Percentiles rank a stretch among this genome's conserved stretches.
Evolutionary conservation across 1,140 invertebrate genomes (phyloP).

Genomic region (Paramacrobiotus metropolitanus): DNA sequence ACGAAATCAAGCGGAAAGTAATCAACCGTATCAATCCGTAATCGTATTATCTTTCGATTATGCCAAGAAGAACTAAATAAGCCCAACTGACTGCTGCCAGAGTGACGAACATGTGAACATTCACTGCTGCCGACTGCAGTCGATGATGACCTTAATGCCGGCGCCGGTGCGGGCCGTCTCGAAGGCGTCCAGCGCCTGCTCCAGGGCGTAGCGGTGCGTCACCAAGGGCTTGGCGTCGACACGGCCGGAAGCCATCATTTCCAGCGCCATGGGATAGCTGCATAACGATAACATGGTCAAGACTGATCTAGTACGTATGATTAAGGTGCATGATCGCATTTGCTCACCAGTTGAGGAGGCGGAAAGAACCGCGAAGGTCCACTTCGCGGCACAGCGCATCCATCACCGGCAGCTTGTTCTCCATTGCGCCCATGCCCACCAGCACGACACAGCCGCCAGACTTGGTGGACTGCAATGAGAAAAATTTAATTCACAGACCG

Average conservation of each 20-base stretch:
- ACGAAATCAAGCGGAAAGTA: no score
- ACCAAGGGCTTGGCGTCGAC: constrained; percentile 65
- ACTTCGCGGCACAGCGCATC: constrained; percentile 56
- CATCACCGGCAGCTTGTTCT: constrained; percentile 39
- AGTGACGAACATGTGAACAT: no score
- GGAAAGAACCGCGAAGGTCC: constrained; percentile 67
- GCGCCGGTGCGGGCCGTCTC: constrained; percentile 43
- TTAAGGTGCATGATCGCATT: no score
- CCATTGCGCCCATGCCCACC: constrained; percentile 55
- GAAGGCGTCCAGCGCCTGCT: constrained; percentile 62
- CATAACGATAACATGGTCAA: no score
- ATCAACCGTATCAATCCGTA: no score
- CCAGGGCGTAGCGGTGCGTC: constrained; percentile 65
- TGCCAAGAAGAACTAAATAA: no score
- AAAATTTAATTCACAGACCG: neutral
- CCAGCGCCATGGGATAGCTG: constrained; percentile 59
- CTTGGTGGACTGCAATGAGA: neutral
- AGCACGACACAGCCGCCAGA: constrained; percentile 53
- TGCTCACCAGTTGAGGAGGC: constrained; percentile 73
- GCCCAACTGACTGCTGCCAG: no score
- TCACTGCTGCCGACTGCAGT: constrained; percentile 32
- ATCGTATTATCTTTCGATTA: no score
- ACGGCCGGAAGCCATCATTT: constrained; percentile 53
- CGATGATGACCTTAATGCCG: constrained; percentile 76
- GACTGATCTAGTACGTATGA: no score